Percentiles rank a stretch among this genome's conserved stretches.
Conservation (phyloP, 2,797 vertebrate genomes). For the Allobates femoralis region DNA sequence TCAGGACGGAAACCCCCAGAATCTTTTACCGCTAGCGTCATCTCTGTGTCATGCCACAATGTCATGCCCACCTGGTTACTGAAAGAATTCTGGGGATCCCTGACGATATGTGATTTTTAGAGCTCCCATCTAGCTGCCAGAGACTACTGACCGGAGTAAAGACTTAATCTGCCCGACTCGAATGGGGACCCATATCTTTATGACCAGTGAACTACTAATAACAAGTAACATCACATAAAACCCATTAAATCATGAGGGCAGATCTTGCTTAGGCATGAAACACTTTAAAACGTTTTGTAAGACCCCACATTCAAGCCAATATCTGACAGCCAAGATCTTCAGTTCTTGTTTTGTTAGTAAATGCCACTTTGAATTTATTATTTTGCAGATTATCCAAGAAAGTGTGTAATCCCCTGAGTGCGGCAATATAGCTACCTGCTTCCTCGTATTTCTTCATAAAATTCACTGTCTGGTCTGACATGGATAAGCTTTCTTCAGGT, state of each 20-base stretch:
- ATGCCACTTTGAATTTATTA: constrained; percentile 1
- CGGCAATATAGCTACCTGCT: neutral
- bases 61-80: no score
- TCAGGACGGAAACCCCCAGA: no score
- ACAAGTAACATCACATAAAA: neutral
- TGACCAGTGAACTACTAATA: neutral
- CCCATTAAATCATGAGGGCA: neutral
- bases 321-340: neutral
- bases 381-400: neutral
- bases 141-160: no score
- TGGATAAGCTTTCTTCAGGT: neutral
- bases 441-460: neutral
- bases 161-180: no score
- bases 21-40: no score
- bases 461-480: constrained; percentile 7
- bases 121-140: no score
- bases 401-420: neutral
- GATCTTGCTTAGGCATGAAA: neutral
- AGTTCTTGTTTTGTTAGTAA: neutral
- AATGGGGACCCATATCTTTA: neutral
- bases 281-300: neutral
- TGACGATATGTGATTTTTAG: no score
- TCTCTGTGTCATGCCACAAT: no score
- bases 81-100: no score
- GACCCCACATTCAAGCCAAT: neutral